Base-by-base conservation (phyloP, 2,113 vertebrate species). In the Nothoprocta pentlandii region DNA sequence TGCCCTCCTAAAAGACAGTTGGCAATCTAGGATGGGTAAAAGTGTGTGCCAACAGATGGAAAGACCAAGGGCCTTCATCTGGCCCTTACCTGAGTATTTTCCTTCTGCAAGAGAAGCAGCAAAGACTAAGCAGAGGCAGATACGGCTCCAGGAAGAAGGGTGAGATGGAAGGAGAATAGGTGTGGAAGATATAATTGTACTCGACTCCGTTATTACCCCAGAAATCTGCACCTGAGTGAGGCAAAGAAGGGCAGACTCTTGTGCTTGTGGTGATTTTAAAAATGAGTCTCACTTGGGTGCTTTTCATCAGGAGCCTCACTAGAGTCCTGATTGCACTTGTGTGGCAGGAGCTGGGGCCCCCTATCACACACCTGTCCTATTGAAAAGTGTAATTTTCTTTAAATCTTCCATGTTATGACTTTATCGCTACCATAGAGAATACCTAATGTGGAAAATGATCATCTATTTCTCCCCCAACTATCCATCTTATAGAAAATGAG, bases 401-500 rank as follows among this genome's bases (percentile, higher is more conserved):
- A 80, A 92, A 49, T 88, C 26, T 46, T 63, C 41, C 17, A 13
- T 70, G 32, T 49, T 77, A 63, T 93, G 76, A 93, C 63, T 86
- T 62, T 90, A 87, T 39, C 36, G 8, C 36, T 39, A 39, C 36
- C 36, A 39, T 39, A 39, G 36, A 39, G 36, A 39, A 39, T 39
- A 39, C 36, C 36, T 63, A 92, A 88, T 80, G 80, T 56, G 71
- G 59, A 90, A 96, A 86, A 93, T 71, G 11, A 75, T 80, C 61
- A 93, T 86, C 84, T 89, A 28, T 87, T 95, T 90, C 87, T 87
- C 73, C 80, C 70, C 74, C 75, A 92, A 46, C 88, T 89, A 32
- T 69, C 67, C 75, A 59, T 47, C 67, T 74, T 87, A 54, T 44
- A 91, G 85, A 90, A 96, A 97, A 96, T 79, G 30, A 92, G 26